Percentiles rank a stretch among this genome's conserved stretches.
phyloP scores from a whole-genome alignment of 2,113 vertebrate species.

The Alces alces region DNA sequence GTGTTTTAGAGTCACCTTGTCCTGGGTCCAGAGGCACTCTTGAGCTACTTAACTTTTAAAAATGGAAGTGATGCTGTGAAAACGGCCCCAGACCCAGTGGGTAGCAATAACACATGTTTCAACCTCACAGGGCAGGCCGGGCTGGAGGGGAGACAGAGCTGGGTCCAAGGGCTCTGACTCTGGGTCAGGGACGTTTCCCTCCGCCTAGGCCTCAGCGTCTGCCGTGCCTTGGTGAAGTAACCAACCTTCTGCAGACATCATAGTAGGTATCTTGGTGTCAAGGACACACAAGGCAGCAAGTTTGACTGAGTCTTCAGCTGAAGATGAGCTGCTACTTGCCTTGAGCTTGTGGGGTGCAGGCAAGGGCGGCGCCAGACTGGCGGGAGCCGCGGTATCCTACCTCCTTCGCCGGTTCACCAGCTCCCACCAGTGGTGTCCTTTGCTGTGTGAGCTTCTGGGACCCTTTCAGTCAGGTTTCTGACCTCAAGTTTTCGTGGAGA shows the following conservation, averaged over 20 bases:
- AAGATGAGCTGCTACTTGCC: neutral
- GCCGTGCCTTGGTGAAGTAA: neutral
- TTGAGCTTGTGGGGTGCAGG: accelerated
- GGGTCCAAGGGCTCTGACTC: neutral
- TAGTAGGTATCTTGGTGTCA: neutral
- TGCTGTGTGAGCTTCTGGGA: neutral
- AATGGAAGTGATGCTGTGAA: neutral
- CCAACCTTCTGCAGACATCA: neutral
- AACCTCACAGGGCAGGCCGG: accelerated
- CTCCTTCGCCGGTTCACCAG: accelerated
- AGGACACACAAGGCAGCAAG: neutral
- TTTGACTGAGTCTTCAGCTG: neutral
- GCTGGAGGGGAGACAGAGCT: neutral
- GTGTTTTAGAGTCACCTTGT: neutral
- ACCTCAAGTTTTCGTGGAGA: neutral
- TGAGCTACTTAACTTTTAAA: neutral
- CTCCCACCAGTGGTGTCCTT: neutral
- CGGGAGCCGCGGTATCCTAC: neutral
- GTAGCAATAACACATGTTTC: accelerated
- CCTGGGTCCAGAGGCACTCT: neutral
- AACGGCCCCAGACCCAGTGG: accelerated
- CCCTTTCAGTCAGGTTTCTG: neutral
- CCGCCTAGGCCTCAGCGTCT: neutral
- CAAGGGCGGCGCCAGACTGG: neutral
- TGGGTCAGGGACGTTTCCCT: neutral